phyloP scores from a whole-genome alignment of 2,888 invertebrate genomes.

The Lutraria lutraria region DNA sequence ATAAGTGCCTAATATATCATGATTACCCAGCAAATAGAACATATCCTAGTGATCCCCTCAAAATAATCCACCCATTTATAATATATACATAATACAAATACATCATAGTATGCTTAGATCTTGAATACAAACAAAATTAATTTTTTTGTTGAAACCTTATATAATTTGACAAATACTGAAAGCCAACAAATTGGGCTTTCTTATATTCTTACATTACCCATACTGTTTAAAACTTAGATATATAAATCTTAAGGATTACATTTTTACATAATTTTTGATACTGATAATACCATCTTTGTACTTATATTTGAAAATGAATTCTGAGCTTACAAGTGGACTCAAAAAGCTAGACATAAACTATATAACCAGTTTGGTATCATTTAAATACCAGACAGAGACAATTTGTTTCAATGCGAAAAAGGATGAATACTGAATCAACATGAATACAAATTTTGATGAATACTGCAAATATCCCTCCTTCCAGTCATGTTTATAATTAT shows the following conservation, averaged over 20 bases:
- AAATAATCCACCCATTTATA: neutral
- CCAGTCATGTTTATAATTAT: neutral
- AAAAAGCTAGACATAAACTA: too few relatives aligned
- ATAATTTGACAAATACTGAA: conserved; percentile 1
- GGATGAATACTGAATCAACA: too few relatives aligned
- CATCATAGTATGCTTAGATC: neutral
- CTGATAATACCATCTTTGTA: neutral
- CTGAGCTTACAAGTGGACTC: too few relatives aligned
- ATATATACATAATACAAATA: neutral
- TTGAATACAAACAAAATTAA: neutral
- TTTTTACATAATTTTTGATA: neutral
- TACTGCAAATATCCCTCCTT: neutral
- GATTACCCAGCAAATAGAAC: neutral
- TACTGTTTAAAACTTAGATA: neutral
- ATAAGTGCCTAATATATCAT: neutral
- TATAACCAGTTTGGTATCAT: too few relatives aligned
- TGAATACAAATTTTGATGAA: neutral
- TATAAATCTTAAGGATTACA: neutral
- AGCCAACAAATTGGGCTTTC: neutral
- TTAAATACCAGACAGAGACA: too few relatives aligned
- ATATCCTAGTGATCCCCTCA: neutral
- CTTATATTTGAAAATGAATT: neutral
- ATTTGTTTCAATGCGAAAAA: too few relatives aligned
- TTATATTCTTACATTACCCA: neutral
- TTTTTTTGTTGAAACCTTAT: neutral